Base-by-base conservation (phyloP, 2,888 invertebrate genomes). In the Diaphora mendica region DNA sequence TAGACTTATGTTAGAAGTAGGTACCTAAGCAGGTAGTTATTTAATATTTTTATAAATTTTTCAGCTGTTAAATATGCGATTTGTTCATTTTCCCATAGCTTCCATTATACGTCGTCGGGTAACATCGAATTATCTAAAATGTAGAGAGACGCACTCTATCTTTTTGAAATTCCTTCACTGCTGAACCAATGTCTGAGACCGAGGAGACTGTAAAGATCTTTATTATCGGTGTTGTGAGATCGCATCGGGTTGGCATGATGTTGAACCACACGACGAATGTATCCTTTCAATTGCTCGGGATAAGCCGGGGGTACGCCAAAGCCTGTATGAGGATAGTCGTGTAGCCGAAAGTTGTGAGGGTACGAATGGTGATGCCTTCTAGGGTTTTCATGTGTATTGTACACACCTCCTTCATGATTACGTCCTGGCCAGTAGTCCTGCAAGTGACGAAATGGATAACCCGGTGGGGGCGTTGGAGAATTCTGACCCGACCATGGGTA, bases 91-190 rank as follows among this genome's bases (percentile, higher is more conserved):
- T 88, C 86, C 92, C 94, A 95, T 93, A 95, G 95, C 95, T 93
- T 93, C 89, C 95, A 93, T 90, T 94, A 95, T 93, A 95, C 87
- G 91, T 93, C 92, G 92, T 95, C 95, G 95, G 95, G 95, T 95
- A 95, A 95, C 95, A 94, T 95, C 93, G 91, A 92, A 90, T 94
- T 93, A 88, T 92, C 91, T 93, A 91, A 87, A 81, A 80, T 79
- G 78, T 85, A 75, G 77, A 42, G 42, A 70, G 80, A 77, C 89
- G 77, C 81, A 83, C 91, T 86, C 95, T 95, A 95, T 95, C 95
- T 95, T 85, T 95, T 95, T 76, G 95, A 92, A 73, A 93, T 90
- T 73, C 92, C 93, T 90, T 95, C 95, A 82, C 92, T 93, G 85
- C 94, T 94, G 81, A 95, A 94, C 95, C 95, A 95, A 88, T 95